Evolutionary conservation across 2,113 vertebrate genomes (phyloP).

Genomic region (Hyaena hyaena): DNA sequence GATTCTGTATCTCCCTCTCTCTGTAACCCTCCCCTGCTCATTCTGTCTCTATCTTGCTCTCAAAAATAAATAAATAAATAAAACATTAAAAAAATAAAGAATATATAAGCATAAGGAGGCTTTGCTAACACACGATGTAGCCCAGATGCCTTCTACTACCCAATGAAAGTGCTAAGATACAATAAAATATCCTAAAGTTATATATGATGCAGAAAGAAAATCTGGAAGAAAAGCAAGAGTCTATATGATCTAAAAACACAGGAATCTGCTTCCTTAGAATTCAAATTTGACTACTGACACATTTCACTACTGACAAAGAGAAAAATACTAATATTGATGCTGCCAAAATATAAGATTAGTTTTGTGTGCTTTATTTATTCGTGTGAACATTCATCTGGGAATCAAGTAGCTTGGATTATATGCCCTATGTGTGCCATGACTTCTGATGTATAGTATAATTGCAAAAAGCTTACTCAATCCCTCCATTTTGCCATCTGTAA

Average conservation of each 20-base stretch:
- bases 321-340: background rate
- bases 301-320: conserved; percentile 9
- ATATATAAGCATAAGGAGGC: background rate
- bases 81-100: too few species aligned
- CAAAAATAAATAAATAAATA: too few species aligned
- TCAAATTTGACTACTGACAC: background rate
- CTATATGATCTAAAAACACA: background rate
- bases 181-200: background rate
- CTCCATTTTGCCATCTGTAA: background rate
- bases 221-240: background rate
- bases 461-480: background rate
- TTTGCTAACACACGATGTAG: background rate
- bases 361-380: conserved; percentile 33
- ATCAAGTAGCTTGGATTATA: background rate
- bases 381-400: background rate
- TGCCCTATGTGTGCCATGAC: background rate
- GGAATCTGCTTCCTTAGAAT: background rate
- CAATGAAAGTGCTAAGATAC: background rate
- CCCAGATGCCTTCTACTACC: background rate
- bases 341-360: conserved; percentile 48
- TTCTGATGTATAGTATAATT: background rate
- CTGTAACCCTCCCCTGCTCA: too few species aligned
- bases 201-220: background rate
- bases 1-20: too few species aligned
- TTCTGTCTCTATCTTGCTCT: too few species aligned